These are phyloP conservation scores for Maniola hyperantus DNA, from an alignment of 2,888 invertebrate genomes.

Conservation along the genomic window DNA sequence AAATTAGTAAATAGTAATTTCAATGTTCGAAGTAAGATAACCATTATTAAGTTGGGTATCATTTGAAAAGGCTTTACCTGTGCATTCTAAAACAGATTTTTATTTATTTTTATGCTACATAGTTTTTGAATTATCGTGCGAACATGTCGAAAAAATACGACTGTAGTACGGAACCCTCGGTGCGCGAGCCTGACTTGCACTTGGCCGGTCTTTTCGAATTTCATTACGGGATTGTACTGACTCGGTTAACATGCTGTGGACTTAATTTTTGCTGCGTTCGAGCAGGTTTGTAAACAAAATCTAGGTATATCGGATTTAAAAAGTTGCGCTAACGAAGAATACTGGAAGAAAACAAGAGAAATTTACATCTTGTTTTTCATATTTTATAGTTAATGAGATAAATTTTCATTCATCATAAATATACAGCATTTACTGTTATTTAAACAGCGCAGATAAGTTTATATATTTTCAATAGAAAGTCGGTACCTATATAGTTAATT, in stretches of 20 bases:
- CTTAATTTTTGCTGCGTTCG: constrained; percentile 37
- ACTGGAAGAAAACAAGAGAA: background rate
- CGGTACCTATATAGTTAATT: too few relatives aligned
- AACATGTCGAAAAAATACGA: too few relatives aligned
- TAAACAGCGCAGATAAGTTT: background rate
- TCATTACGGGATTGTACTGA: constrained; percentile 55
- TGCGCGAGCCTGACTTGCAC: too few relatives aligned
- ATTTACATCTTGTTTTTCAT: constrained; percentile 2
- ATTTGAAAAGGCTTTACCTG: too few relatives aligned
- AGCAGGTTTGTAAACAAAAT: constrained; percentile 21
- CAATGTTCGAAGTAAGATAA: too few relatives aligned
- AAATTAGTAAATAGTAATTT: too few relatives aligned
- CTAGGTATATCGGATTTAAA: constrained; percentile 18
- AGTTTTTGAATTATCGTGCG: too few relatives aligned
- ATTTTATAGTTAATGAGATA: background rate
- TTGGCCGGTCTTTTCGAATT: too few relatives aligned
- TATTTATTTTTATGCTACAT: too few relatives aligned
- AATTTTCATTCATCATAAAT: background rate
- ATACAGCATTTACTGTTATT: background rate
- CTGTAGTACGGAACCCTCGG: too few relatives aligned
- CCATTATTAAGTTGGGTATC: too few relatives aligned
- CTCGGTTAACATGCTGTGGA: constrained; percentile 43
- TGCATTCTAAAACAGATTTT: too few relatives aligned
- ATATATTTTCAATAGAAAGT: background rate
- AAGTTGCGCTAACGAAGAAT: constrained; percentile 1